Evolutionary conservation across 2,888 invertebrate genomes (phyloP).

Genomic region (Catonia carolina): DNA sequence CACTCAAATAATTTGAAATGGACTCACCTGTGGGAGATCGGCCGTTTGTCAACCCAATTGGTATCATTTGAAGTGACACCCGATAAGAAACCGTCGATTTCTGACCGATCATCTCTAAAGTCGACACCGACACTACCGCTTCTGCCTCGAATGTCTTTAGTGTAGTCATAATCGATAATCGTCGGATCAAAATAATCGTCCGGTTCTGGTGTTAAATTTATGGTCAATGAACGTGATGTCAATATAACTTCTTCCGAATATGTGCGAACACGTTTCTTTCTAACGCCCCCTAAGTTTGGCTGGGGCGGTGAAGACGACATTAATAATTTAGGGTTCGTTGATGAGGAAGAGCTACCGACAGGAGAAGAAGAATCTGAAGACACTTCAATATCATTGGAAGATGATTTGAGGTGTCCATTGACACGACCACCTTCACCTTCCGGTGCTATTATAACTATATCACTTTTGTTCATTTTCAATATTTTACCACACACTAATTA

Average conservation of each 20-base stretch:
- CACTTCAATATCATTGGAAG: too few relatives aligned
- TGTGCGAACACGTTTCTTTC: neutral
- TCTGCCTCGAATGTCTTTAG: too few relatives aligned
- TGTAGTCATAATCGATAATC: too few relatives aligned
- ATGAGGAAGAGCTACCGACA: too few relatives aligned
- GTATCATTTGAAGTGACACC: constrained; percentile 6
- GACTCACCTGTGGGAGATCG: constrained; percentile 6
- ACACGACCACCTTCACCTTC: neutral
- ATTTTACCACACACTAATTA: too few relatives aligned
- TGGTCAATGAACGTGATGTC: neutral
- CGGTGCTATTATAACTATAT: neutral
- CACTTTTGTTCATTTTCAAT: too few relatives aligned
- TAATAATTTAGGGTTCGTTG: too few relatives aligned
- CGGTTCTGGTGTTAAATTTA: neutral
- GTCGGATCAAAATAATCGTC: too few relatives aligned
- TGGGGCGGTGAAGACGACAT: neutral
- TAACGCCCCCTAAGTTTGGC: neutral
- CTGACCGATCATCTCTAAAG: neutral
- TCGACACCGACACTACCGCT: neutral
- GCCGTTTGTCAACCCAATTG: constrained; percentile 1
- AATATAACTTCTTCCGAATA: constrained; percentile 7
- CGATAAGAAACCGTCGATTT: constrained; percentile 1
- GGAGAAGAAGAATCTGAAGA: too few relatives aligned
- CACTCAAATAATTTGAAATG: too few relatives aligned
- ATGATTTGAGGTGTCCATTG: too few relatives aligned